Conservation (phyloP, 1,140 invertebrate genomes). For the Eumaeus atala region DNA sequence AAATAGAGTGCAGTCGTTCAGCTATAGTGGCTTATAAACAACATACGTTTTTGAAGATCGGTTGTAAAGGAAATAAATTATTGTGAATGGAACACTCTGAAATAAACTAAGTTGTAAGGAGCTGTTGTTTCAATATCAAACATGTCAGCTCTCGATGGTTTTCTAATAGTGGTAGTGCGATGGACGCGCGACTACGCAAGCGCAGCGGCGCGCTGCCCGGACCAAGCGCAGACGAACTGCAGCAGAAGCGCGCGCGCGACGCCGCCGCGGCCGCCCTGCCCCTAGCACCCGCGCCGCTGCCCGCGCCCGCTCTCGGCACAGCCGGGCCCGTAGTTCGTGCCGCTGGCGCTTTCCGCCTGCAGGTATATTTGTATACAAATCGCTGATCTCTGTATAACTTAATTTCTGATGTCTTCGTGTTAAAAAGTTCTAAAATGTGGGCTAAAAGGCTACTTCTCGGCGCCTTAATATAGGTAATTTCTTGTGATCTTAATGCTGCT, state of each 20-base stretch:
- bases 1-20: too few relatives aligned
- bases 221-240: constrained; percentile 44
- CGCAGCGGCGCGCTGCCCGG: constrained; percentile 45
- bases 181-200: constrained; percentile 49
- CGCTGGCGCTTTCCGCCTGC: constrained; percentile 44
- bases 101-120: not conserved
- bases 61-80: too few relatives aligned
- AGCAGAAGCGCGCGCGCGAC: constrained; percentile 28
- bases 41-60: too few relatives aligned
- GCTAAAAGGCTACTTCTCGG: too few relatives aligned
- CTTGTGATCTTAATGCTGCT: too few relatives aligned
- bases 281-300: constrained; percentile 24
- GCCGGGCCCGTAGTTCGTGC: constrained; percentile 56
- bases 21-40: too few relatives aligned
- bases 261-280: constrained; percentile 10
- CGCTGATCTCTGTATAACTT: not conserved
- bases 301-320: constrained; percentile 46
- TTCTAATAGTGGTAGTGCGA: constrained; percentile 24
- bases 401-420: not conserved
- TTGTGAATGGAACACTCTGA: not conserved
- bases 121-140: too few relatives aligned
- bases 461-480: too few relatives aligned
- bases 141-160: too few relatives aligned
- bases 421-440: too few relatives aligned
- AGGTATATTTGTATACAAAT: constrained; percentile 26